Evolutionary conservation across 1,140 invertebrate species (phyloP).

Genomic region (Plectus sambesii): DNA sequence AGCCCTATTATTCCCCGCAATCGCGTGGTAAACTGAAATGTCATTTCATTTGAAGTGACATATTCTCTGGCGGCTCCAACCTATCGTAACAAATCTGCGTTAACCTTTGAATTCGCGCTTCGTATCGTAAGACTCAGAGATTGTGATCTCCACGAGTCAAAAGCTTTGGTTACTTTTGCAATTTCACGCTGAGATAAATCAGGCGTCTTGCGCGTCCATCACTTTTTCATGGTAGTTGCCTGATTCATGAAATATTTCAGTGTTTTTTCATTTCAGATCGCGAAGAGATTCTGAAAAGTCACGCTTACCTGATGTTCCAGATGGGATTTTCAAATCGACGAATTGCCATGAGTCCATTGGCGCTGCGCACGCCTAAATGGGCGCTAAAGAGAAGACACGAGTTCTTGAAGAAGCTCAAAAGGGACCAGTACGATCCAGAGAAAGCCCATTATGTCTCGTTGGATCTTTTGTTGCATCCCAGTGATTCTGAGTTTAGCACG

Average conservation of each 20-base stretch:
- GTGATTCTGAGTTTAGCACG: conserved; percentile 65
- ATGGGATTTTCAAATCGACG: conserved; percentile 64
- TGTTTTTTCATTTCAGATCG: conserved; percentile 67
- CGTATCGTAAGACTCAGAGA: no score
- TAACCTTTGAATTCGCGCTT: no score
- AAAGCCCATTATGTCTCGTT: conserved; percentile 68
- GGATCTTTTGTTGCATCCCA: conserved; percentile 54
- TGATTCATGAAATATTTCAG: no score
- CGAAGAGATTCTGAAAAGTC: conserved; percentile 55
- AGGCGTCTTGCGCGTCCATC: no score
- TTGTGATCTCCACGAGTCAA: no score
- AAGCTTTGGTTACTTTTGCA: no score
- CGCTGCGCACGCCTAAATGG: conserved; percentile 57
- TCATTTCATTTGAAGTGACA: no score
- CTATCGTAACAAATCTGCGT: no score
- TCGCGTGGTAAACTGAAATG: conserved; percentile 7
- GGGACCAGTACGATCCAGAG: conserved; percentile 69
- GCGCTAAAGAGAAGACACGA: conserved; percentile 62
- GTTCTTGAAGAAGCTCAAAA: conserved; percentile 62
- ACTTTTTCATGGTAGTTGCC: no score
- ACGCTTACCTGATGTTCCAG: conserved; percentile 65
- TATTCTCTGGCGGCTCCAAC: no score
- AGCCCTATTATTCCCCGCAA: conserved; percentile 4
- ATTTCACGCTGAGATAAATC: no score
- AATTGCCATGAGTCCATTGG: conserved; percentile 56